These are phyloP conservation scores for Peromyscus eremicus DNA, from an alignment of 2,797 vertebrate genomes.

Conservation along the genomic window DNA sequence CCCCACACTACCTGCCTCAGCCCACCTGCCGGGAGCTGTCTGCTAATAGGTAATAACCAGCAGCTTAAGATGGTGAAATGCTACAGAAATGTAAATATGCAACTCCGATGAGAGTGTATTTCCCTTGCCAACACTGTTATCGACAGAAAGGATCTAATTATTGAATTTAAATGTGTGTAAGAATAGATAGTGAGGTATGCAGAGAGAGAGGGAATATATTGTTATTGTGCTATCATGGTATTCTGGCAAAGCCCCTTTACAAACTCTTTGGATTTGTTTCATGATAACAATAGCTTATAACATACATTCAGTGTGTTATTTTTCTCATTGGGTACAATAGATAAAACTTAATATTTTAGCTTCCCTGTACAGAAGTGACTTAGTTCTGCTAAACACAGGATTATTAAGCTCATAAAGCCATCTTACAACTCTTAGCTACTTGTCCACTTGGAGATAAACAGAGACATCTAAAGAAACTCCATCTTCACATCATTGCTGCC, in stretches of 20 bases:
- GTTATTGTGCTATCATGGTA: background rate
- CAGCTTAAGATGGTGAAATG: background rate
- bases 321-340: conserved; percentile 30
- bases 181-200: background rate
- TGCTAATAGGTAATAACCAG: background rate
- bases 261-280: conserved; percentile 33
- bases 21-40: background rate
- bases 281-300: conserved; percentile 50
- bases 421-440: background rate
- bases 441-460: conserved; percentile 12
- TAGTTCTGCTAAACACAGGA: background rate
- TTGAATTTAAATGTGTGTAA: background rate
- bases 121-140: background rate
- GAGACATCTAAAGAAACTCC: background rate
- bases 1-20: too few relatives aligned
- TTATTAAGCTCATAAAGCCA: conserved; percentile 22
- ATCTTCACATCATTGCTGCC: background rate
- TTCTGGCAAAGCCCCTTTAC: background rate
- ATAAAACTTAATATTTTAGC: conserved; percentile 47
- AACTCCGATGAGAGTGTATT: background rate
- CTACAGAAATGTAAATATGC: background rate
- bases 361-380: conserved; percentile 13
- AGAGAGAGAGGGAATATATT: background rate
- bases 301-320: background rate
- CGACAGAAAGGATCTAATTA: background rate